Evolutionary conservation across 2,888 invertebrate species (phyloP), one percentile per base, ranked within the genome.

Genomic region (Cheilosia vulpina): DNA sequence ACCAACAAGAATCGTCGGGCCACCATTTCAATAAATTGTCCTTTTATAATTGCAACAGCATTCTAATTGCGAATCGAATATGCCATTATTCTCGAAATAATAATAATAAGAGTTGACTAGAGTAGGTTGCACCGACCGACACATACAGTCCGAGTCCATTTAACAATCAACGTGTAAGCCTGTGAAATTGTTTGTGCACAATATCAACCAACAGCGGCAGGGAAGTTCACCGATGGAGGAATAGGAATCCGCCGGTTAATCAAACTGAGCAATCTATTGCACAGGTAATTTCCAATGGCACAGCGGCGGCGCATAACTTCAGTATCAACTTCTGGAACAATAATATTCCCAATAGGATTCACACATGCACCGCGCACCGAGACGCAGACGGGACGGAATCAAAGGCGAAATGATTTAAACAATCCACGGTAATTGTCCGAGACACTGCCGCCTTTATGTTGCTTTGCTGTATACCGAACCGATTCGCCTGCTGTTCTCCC

Each of bases 391-490:
- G 47, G 85, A 76, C 71, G n/a, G 63, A 81, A 81, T 85, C 84
- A 85, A 85, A 85, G 84, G 84, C 84, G 71, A 85, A 85, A 85
- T 85, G 85, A 85, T 85, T 85, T 85, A 85, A 85, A 71, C 85
- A 85, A 85, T 85, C 76, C 85, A 57, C 71, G 71, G 81, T 85
- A 85, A 85, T 85, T 85, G 85, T 85, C 81, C 71, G 19, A 76
- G 81, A 81, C 85, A 84, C 84, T 80, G 79, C 84, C 80, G 78
- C 63, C 78, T 63, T 80, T 69, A 52, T 52, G 58, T 62, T 52
- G 60, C 62, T 24, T 68, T 57, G 69, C 55, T 45, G 57, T 41
- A 66, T 53, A 63, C 47, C 24, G 55, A 68, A 63, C 75, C 69
- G 76, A 76, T 69, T 57, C 76, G 38, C 71, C 43, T 58, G 71